These are phyloP conservation scores for Intellagama lesueurii DNA, from an alignment of 2,797 vertebrate genomes.

Conservation along the genomic window DNA sequence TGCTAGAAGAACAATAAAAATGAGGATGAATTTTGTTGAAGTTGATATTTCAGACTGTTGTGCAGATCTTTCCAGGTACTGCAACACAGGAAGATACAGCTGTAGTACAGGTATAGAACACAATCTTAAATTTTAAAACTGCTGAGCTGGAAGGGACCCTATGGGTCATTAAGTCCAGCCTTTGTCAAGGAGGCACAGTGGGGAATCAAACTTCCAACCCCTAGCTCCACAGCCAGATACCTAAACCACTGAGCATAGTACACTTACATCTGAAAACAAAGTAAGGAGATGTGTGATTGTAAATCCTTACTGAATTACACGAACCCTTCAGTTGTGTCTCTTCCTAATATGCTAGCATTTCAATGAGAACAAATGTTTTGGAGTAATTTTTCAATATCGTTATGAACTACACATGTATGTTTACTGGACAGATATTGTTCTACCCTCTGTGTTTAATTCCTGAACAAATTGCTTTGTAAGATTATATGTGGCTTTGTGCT, in stretches of 20 bases:
- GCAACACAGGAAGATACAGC: not conserved
- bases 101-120: not conserved
- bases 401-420: not conserved
- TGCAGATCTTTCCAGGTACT: not conserved
- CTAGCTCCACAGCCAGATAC: too few species aligned
- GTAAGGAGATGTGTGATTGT: not conserved
- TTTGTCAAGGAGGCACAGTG: too few species aligned
- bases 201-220: too few species aligned
- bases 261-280: not conserved
- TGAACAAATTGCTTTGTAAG: not conserved
- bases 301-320: not conserved
- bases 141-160: too few species aligned
- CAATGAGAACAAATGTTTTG: not conserved
- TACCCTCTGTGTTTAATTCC: constrained; percentile 1
- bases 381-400: constrained; percentile 10
- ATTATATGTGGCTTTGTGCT: not conserved
- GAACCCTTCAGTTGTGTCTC: not conserved
- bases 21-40: not conserved
- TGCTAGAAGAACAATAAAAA: not conserved
- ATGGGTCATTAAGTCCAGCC: too few species aligned
- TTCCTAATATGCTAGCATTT: not conserved
- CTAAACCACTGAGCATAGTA: too few species aligned
- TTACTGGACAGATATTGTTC: constrained; percentile 4
- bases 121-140: not conserved
- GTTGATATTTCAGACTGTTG: too few species aligned